Evolutionary conservation across 2,888 invertebrate genomes (phyloP), one percentile per base, ranked within the genome.

Genomic region (Stenurella melanura): DNA sequence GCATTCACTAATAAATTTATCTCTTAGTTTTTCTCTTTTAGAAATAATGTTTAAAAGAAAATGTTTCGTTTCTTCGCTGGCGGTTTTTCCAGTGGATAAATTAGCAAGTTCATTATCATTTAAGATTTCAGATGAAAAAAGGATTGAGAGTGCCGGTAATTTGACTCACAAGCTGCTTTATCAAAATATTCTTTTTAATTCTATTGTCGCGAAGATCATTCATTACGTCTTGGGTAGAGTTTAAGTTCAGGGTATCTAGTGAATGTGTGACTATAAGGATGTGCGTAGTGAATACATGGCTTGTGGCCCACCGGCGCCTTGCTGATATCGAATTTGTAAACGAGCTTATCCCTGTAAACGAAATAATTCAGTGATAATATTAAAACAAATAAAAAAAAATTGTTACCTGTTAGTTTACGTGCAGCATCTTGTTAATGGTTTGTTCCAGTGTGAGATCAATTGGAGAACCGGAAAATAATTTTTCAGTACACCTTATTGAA

Each of bases 281-380:
- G 38, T 38, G 6, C 38, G 38, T 7, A 38, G 38, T 3, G 38
- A 38, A n/a, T n/a, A n/a, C n/a, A 38, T 38, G 38, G 9, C 9
- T 38, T 38, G 38, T 9, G 4, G 38, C 38, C 60, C 60, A 60
- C 3, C 60, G 17, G 21, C 21, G 1, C 11, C 60, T 60, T 7
- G 60, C 60, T 3, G 21, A 60, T 60, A 60, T 60, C 12, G 60
- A 60, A 60, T 60, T 60, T 4, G 21, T 60, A 21, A 60, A 60
- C 5, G 60, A 60, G 12, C 5, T 60, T 12, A 60, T 60, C 11
- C 21, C 60, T 4, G 10, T 10, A n/a, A n/a, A n/a, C n/a, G n/a
- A n/a, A n/a, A n/a, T n/a, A n/a, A n/a, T n/a, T n/a, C n/a, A n/a
- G n/a, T n/a, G n/a, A n/a, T n/a, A n/a, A n/a, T n/a, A n/a, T n/a